Conservation (phyloP, 2,888 invertebrate genomes). For the Sussaba pulchella region DNA sequence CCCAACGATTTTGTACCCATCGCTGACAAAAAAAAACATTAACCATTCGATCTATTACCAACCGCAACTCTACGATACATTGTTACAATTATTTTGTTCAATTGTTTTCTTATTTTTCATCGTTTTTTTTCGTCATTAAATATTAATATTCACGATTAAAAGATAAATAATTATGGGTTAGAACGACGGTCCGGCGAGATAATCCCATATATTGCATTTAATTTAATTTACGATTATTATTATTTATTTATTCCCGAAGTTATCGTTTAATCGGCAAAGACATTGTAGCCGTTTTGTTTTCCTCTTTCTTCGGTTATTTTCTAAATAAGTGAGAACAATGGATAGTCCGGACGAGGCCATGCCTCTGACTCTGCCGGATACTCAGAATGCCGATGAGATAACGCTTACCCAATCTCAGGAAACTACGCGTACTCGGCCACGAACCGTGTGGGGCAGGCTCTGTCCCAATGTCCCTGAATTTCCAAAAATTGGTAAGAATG, state of each 20-base stretch:
- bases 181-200: no score
- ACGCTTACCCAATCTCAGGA: conserved; percentile 76
- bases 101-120: no score
- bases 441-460: conserved; percentile 75
- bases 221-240: no score
- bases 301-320: neutral
- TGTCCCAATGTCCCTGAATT: conserved; percentile 64
- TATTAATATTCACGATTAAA: no score
- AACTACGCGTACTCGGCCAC: conserved; percentile 44
- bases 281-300: neutral
- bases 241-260: neutral
- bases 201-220: no score
- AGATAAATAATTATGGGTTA: conserved; percentile 10
- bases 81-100: no score
- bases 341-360: conserved; percentile 17
- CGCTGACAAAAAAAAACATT: no score
- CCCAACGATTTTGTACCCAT: no score
- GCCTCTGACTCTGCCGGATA: conserved; percentile 75
- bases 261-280: neutral
- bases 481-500: neutral
- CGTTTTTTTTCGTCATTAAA: neutral
- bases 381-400: conserved; percentile 75
- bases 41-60: no score
- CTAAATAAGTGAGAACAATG: no score
- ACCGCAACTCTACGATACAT: no score